Evolutionary conservation across 2,888 invertebrate species (phyloP).

Genomic region (Asteroscopus sphinx): DNA sequence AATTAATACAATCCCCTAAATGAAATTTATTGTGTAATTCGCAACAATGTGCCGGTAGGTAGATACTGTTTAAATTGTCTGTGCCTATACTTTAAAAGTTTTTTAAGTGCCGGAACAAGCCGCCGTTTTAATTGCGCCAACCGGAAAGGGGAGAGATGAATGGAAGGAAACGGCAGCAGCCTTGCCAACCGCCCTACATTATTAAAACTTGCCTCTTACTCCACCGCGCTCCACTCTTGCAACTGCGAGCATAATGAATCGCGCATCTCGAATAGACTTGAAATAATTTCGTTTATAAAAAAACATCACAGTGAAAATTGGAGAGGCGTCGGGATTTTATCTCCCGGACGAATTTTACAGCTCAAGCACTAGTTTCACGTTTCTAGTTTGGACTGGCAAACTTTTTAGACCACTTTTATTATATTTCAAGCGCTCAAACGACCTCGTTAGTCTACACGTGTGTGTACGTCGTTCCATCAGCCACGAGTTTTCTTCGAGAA

Average conservation of each 20-base stretch:
- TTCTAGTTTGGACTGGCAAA: slow-evolving; percentile 54
- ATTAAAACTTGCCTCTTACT: slow-evolving; percentile 88
- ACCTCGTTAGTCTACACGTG: slow-evolving; percentile 62
- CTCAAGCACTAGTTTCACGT: slow-evolving; percentile 55
- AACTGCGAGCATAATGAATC: slow-evolving; percentile 82
- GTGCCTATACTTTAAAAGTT: slow-evolving; percentile 86
- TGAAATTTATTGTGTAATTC: slow-evolving; percentile 69
- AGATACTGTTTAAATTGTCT: slow-evolving; percentile 80
- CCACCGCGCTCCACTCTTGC: slow-evolving; percentile 76
- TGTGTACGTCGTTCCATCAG: slow-evolving; percentile 53
- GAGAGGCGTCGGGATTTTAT: slow-evolving; percentile 60
- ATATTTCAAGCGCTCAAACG: slow-evolving; percentile 59
- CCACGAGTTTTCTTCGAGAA: slow-evolving; percentile 42
- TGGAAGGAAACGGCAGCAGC: slow-evolving; percentile 85
- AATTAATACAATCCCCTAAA: slow-evolving; percentile 65
- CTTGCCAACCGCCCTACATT: slow-evolving; percentile 88
- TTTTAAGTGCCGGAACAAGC: slow-evolving; percentile 88
- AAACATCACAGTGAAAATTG: slow-evolving; percentile 57
- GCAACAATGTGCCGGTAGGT: slow-evolving; percentile 74
- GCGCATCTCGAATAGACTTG: slow-evolving; percentile 79
- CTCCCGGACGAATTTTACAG: slow-evolving; percentile 49
- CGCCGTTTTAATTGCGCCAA: slow-evolving; percentile 88
- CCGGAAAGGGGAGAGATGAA: slow-evolving; percentile 89
- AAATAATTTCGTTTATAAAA: slow-evolving; percentile 73
- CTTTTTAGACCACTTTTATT: slow-evolving; percentile 61